Base-by-base conservation (phyloP, 2,113 vertebrate genomes). In the Carettochelys insculpta region DNA sequence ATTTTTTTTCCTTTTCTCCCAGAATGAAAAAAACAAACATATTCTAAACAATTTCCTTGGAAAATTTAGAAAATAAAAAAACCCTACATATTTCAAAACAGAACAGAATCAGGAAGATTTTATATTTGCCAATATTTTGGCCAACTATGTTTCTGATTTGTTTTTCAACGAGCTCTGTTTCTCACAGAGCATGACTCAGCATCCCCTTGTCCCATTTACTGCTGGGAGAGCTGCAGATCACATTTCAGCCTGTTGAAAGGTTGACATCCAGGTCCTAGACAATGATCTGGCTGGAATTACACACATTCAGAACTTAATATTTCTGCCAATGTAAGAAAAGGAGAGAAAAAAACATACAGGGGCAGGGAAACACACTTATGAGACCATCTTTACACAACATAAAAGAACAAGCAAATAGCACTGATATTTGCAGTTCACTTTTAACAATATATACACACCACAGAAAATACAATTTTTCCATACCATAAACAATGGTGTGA, bases 41-140 rank as follows among this genome's bases (percentile, higher is more conserved):
- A 84, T 68, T 94, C 91, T 80, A 51, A 96, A 83, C 5, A 45
- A 87, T 92, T 92, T 76, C 79, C 94, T 92, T 94, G 85, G 85
- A 20, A 45, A 86, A 93, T 43, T 58, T 0, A 0, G 29, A 77
- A 95, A 94, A 82, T 9, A 84, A 91, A 94, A 94, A 89, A 94
- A 89, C 92, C 87, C 87, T 71, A 29, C 89, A 84, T 76, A 61
- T 88, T 75, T 51, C 92, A 80, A 93, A 90, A 68, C 90, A 79
- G 92, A 94, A 43, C 83, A 19, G 61, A 81, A 94, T n/a, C n/a
- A n/a, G n/a, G n/a, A n/a, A n/a, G n/a, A n/a, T n/a, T n/a, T n/a
- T n/a, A n/a, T n/a, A 50, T 50, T 89, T 78, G 79, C 93, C 96
- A 83, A 2, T 84, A 50, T 76, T 88, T 87, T 93, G 94, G 90